Evolutionary conservation across 2,113 vertebrate genomes (phyloP), one percentile per base, ranked within the genome.

Genomic region (Caracal caracal): DNA sequence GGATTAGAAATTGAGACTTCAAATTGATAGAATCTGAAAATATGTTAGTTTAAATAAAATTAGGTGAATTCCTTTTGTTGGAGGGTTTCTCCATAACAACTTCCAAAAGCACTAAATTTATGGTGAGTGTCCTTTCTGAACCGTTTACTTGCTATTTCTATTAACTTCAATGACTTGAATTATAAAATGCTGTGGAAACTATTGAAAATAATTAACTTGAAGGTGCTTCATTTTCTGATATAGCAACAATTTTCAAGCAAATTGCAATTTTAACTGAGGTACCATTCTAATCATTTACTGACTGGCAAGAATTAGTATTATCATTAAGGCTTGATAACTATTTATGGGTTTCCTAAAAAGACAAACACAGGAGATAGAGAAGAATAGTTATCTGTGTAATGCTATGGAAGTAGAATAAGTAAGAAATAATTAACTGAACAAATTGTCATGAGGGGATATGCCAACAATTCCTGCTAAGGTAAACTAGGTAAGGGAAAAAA

Each of bases 121-220:
- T 88, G n/a, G 92, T 28, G 40, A 84, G 51, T 47, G 79, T 84
- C 76, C 20, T 47, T 94, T 97, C 49, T 95, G 89, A 98, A 92
- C 9, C 43, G 0, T 91, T 95, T 10, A 0, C 13, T 96, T 98
- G 78, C 65, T 37, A 71, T 97, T 98, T 95, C 94, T 96, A 96
- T 96, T 97, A 96, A 96, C 91, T 94, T 94, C 82, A 96, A 76
- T 97, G 95, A 94, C 73, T 97, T 97, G 94, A 95, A 94, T 97
- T 97, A 96, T 93, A 97, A 97, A 95, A 96, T 83, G 56, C n/a
- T 80, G 5, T 92, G 86, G 59, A 94, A 96, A 97, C 81, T 95
- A 88, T 70, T 97, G 47, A 76, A 96, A 95, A 97, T 96, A 98
- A 97, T 97, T 97, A 97, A 96, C 78, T 96, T 83, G 79, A 95